These are phyloP conservation scores for Sebastes steindachneri DNA, from an alignment of 2,797 vertebrate genomes.

Conservation along the genomic window DNA sequence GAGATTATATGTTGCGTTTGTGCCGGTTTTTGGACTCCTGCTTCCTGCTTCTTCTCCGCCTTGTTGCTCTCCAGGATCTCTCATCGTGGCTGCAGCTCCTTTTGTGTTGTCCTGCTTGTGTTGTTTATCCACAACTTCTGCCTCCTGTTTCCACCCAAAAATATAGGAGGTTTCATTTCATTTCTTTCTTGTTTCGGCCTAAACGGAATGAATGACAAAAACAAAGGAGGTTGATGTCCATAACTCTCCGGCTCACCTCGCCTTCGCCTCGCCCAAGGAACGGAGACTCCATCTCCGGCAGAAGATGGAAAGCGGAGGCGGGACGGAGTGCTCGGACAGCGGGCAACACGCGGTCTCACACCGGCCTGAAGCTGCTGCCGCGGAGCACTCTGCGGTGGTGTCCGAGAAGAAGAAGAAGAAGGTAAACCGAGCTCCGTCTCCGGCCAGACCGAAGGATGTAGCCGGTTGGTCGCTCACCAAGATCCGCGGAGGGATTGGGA, in stretches of 20 bases:
- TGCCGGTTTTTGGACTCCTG: neutral
- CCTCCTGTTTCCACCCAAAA: slow-evolving; percentile 13
- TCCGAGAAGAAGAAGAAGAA: slow-evolving; percentile 86
- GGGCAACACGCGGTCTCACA: slow-evolving; percentile 59
- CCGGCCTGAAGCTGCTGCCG: slow-evolving; percentile 8
- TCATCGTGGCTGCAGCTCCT: slow-evolving; percentile 34
- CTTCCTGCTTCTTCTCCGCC: slow-evolving; percentile 22
- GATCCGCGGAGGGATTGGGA: slow-evolving; percentile 85
- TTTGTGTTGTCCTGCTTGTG: slow-evolving; percentile 64
- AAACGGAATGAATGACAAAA: slow-evolving; percentile 89
- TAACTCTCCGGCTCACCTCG: slow-evolving; percentile 77
- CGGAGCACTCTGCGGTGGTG: slow-evolving; percentile 56
- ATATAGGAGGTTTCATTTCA: slow-evolving; percentile 59
- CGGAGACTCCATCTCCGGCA: slow-evolving; percentile 83
- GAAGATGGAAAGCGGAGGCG: slow-evolving; percentile 86
- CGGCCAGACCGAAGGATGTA: slow-evolving; percentile 93
- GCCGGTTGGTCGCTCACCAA: slow-evolving; percentile 92
- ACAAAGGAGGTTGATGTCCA: slow-evolving; percentile 87
- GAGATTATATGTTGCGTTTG: neutral
- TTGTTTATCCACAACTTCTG: slow-evolving; percentile 62
- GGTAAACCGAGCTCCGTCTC: slow-evolving; percentile 91
- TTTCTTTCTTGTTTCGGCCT: slow-evolving; percentile 23
- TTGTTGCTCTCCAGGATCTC: slow-evolving; percentile 27
- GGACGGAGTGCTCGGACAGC: slow-evolving; percentile 74
- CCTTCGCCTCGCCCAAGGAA: slow-evolving; percentile 83